A percentile compares a stretch with the other conserved stretches of the same genome.
These are phyloP conservation scores for Enchytraeus crypticus DNA, from an alignment of 2,888 invertebrate species.

Conservation along the genomic window DNA sequence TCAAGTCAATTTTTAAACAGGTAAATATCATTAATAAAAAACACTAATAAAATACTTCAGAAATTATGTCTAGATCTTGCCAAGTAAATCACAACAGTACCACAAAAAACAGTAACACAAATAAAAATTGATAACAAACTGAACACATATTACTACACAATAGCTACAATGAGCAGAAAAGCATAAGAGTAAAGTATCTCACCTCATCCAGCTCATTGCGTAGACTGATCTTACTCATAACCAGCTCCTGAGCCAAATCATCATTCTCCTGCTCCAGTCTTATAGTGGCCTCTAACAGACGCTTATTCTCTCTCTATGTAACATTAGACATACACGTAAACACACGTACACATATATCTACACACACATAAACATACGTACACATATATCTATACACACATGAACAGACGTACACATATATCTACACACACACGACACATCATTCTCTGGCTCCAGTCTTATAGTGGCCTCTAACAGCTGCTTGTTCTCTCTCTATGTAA, in stretches of 20 bases:
- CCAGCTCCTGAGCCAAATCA: constrained; percentile 55
- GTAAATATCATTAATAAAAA: no score
- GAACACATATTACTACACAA: neutral
- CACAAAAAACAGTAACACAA: neutral
- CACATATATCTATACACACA: no score
- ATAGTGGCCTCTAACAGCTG: constrained; percentile 52
- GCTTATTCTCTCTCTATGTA: constrained; percentile 50
- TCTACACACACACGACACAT: constrained; percentile 47
- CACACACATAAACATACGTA: neutral
- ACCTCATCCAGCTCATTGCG: constrained; percentile 51
- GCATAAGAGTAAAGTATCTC: constrained; percentile 9
- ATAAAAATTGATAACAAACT: neutral
- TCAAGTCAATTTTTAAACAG: no score
- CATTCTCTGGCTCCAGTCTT: constrained; percentile 56
- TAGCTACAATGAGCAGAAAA: neutral
- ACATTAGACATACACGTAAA: no score
- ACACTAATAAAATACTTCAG: no score
- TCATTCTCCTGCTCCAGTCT: constrained; percentile 57
- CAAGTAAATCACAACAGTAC: neutral
- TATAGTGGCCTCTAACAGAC: constrained; percentile 52
- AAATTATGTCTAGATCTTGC: no score
- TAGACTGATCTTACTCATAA: constrained; percentile 54
- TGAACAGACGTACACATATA: neutral
- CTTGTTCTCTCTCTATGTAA: constrained; percentile 50
- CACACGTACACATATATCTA: no score